These are phyloP conservation scores for Nineta flava DNA, from an alignment of 2,888 invertebrate genomes.

Conservation along the genomic window DNA sequence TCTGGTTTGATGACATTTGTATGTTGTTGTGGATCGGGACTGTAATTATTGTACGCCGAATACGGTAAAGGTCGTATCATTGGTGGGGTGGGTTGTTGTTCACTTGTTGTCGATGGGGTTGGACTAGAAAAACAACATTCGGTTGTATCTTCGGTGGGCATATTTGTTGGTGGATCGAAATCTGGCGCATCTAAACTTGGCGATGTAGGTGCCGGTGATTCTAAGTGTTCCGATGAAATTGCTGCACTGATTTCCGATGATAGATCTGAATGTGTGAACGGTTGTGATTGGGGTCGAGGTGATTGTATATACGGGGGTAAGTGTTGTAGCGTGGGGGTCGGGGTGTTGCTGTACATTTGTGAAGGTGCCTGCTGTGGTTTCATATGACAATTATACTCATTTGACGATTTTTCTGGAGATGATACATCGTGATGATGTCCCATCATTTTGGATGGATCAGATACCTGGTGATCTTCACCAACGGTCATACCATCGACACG, in stretches of 20 bases:
- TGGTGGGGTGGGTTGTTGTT: conserved; percentile 11
- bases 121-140: conserved; percentile 37
- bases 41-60: conserved; percentile 22
- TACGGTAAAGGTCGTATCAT: conserved; percentile 19
- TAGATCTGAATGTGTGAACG: conserved; percentile 53
- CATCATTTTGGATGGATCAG: conserved; percentile 23
- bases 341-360: conserved; percentile 16
- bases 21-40: conserved; percentile 23
- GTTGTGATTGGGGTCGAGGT: conserved; percentile 31
- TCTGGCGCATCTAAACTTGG: conserved; percentile 54
- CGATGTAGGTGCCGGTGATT: conserved; percentile 50
- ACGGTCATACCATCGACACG: conserved; percentile 42
- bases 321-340: neutral
- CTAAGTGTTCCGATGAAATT: conserved; percentile 49
- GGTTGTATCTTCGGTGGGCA: conserved; percentile 26
- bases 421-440: conserved; percentile 22
- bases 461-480: conserved; percentile 28
- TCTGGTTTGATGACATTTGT: conserved; percentile 18
- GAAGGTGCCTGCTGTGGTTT: conserved; percentile 24
- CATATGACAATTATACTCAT: conserved; percentile 22
- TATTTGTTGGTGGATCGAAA: conserved; percentile 53
- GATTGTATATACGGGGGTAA: conserved; percentile 13
- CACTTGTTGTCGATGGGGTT: conserved; percentile 18
- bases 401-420: conserved; percentile 28
- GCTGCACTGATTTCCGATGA: conserved; percentile 65